Conservation (phyloP, 2,888 invertebrate species). For the Sylvicola cinctus region DNA sequence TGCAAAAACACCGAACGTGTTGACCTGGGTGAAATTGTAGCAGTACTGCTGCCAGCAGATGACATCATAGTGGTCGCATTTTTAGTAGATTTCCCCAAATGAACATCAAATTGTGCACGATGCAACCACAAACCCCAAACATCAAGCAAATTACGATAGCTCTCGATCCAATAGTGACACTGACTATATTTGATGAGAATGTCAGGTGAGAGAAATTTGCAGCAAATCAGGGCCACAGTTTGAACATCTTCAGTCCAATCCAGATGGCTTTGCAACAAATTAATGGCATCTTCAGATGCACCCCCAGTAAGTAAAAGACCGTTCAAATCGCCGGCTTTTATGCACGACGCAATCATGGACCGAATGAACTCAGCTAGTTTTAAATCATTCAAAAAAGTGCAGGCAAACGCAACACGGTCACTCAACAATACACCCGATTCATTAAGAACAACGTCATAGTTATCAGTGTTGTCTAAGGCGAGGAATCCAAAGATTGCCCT, state of each 20-base stretch:
- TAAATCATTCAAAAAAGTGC: constrained; percentile 62
- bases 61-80: not conserved
- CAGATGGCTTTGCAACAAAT: constrained; percentile 67
- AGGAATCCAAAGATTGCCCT: constrained; percentile 81
- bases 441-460: constrained; percentile 55
- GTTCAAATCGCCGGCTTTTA: constrained; percentile 58
- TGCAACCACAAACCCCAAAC: constrained; percentile 82
- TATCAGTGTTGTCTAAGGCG: constrained; percentile 50
- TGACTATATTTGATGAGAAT: constrained; percentile 34
- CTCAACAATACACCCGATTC: constrained; percentile 69
- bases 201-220: constrained; percentile 54
- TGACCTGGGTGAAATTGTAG: constrained; percentile 32
- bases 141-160: constrained; percentile 68
- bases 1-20: constrained; percentile 55
- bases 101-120: constrained; percentile 75
- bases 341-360: constrained; percentile 43
- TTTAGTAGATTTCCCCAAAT: constrained; percentile 29
- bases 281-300: constrained; percentile 51
- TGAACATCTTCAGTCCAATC: constrained; percentile 81
- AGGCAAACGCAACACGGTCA: constrained; percentile 81
- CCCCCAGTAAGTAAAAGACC: constrained; percentile 63
- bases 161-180: constrained; percentile 47
- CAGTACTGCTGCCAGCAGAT: not conserved
- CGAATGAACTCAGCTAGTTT: constrained; percentile 61
- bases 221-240: constrained; percentile 62